Base-by-base conservation (phyloP, 2,797 vertebrate genomes). In the Peromyscus eremicus region DNA sequence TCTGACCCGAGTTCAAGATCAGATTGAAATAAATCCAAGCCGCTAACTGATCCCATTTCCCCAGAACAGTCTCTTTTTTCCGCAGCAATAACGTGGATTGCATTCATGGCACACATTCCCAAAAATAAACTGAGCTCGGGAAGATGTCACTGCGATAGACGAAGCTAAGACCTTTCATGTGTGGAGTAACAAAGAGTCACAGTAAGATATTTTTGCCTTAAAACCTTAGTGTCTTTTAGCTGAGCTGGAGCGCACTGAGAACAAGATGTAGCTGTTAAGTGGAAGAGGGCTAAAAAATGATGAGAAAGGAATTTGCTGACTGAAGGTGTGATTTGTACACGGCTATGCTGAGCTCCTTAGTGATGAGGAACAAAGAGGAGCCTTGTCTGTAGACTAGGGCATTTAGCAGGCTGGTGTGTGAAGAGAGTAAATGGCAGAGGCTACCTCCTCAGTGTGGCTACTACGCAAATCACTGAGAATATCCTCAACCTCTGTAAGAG, bases 111-210 rank as follows among this genome's bases (percentile, higher is more conserved):
- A 90, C 81, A 86, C 3, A 16, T 95, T 83, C 94, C 93, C 95
- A 92, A 57, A 89, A 95, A 90, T 82, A 92, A 97, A 76, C 75
- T 1, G 23, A 89, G 55, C 37, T 82, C 40, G 85, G 77, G 40
- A 46, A 95, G 76, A 52, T 25, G n/a, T 66, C 70, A 68, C 43
- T 29, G 12, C 29, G 85, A 89, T 32, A 49, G 37, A 91, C 64
- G 70, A 92, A 86, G 27, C 85, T 73, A 88, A 97, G 79, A 10
- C 16, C 64, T 97, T 84, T 66, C 23, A 2, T 25, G 37, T 60
- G 34, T 29, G 79, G 73, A 92, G 52, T 76, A 71, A 73, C 57
- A 88, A 66, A 57, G n/a, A 68, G 37, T 64, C 76, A 87, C 66
- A 23, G 57, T 21, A 46, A 77, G 66, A 70, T 90, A 32, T 92